Evolutionary conservation across 2,113 vertebrate genomes (phyloP), one percentile per base, ranked within the genome.

Genomic region (Irena cyanogastra): DNA sequence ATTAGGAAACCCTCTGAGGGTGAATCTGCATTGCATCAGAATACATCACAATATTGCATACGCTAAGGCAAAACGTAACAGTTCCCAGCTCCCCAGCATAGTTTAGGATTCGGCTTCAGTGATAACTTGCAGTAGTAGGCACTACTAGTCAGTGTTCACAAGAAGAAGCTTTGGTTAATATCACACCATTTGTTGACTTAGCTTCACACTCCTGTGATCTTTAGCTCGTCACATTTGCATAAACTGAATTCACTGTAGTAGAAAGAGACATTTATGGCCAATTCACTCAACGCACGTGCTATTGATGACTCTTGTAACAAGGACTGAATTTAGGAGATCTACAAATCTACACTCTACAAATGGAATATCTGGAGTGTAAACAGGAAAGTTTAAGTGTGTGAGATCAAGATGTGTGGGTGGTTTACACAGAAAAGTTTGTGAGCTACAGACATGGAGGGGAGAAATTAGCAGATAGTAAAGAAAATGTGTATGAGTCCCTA

Each of bases 51-150:
- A 75, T 54, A 90, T 7, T 60, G 56, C 72, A 92, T 79, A 79
- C 6, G 14, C 65, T 79, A 69, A 92, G 50, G 59, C 54, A 83
- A 72, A 95, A 90, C 0, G 1, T 66, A 93, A 68, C 31, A 71
- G 24, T 68, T 90, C 64, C 37, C 87, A 90, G 59, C 20, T 93
- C 60, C 66, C 71, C 42, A 78, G 42, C 20, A 80, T 12, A 89
- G 68, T 39, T 82, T 60, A 95, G 63, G 63, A 72, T 87, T 92
- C 0, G 1, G 80, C 82, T 85, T 94, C 92, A 94, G 70, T 89
- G 94, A 94, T 92, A 96, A 93, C 56, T 92, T 88, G 95, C 96
- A 97, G 96, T 97, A 97, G 95, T 96, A 95, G 91, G 93, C 93
- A 97, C 95, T 95, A 93, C 94, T 66, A 95, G 83, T 84, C 95